Conservation (phyloP, 2,113 vertebrate species). For the Sturnus vulgaris region DNA sequence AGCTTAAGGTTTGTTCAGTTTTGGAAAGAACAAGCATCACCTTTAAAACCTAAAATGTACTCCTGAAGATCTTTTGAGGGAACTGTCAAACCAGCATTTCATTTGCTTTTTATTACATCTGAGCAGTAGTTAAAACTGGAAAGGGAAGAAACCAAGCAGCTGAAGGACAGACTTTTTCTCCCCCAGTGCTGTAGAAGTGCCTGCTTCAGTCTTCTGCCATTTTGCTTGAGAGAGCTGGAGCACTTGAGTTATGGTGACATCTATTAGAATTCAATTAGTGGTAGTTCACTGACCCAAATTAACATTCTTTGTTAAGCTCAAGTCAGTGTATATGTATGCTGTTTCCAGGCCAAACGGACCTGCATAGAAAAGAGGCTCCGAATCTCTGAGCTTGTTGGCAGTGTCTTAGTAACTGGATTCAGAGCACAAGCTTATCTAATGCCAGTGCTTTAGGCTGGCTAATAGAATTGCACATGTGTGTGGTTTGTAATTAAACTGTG, state of each 20-base stretch:
- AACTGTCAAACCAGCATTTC: slow-evolving; percentile 43
- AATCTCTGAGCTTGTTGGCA: slow-evolving; percentile 44
- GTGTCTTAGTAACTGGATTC: slow-evolving; percentile 29
- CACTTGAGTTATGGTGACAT: slow-evolving; percentile 46
- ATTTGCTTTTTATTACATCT: slow-evolving; percentile 45
- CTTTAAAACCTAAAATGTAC: slow-evolving; percentile 39
- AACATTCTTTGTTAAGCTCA: slow-evolving; percentile 58
- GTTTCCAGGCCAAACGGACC: slow-evolving; percentile 59
- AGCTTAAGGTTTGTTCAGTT: neutral
- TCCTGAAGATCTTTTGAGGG: slow-evolving; percentile 47
- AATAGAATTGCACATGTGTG: slow-evolving; percentile 38
- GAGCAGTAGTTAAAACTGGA: slow-evolving; percentile 16
- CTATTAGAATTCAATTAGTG: slow-evolving; percentile 67
- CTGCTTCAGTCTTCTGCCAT: slow-evolving; percentile 34
- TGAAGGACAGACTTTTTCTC: slow-evolving; percentile 24
- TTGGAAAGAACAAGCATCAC: neutral
- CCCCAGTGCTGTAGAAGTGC: neutral
- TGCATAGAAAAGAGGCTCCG: neutral
- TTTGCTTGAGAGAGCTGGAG: slow-evolving; percentile 54
- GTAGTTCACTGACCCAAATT: slow-evolving; percentile 62
- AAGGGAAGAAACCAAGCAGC: neutral
- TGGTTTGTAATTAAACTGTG: slow-evolving; percentile 48
- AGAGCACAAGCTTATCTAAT: slow-evolving; percentile 44
- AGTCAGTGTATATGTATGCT: slow-evolving; percentile 45
- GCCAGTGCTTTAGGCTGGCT: slow-evolving; percentile 18